A percentile compares a stretch with the other conserved stretches of the same genome.
Evolutionary conservation across 1,140 invertebrate species (phyloP).

Genomic region (Lepidotrigona ventralis): DNA sequence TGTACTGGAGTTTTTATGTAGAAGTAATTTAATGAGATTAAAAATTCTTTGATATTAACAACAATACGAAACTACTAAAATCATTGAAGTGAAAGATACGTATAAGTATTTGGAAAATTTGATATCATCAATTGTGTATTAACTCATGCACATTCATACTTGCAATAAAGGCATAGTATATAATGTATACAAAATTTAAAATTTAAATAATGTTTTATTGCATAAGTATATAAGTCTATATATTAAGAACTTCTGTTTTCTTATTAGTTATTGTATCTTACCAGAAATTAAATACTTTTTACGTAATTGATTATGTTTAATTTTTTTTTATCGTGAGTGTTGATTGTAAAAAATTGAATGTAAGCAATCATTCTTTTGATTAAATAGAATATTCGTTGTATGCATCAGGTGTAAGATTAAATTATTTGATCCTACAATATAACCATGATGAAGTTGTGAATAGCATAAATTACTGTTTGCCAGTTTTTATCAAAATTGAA

Average conservation of each 20-base stretch:
- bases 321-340: conserved; percentile 30
- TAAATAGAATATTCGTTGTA: conserved; percentile 43
- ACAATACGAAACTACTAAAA: neutral
- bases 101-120: neutral
- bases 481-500: neutral
- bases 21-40: neutral
- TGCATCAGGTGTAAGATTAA: neutral
- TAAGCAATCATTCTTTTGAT: conserved; percentile 8
- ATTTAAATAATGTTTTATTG: conserved; percentile 12
- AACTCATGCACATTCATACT: neutral
- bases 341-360: conserved; percentile 38
- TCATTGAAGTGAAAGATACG: neutral
- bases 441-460: neutral
- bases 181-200: conserved; percentile 8
- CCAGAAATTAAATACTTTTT: conserved; percentile 5
- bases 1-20: neutral
- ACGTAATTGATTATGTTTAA: conserved; percentile 13
- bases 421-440: conserved; percentile 1
- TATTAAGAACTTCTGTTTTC: neutral
- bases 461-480: conserved; percentile 17
- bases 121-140: neutral
- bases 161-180: conserved; percentile 11
- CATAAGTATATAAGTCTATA: neutral
- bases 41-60: neutral
- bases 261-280: neutral